Conservation (phyloP, 2,888 invertebrate genomes). For the Cephonodes hylas region DNA sequence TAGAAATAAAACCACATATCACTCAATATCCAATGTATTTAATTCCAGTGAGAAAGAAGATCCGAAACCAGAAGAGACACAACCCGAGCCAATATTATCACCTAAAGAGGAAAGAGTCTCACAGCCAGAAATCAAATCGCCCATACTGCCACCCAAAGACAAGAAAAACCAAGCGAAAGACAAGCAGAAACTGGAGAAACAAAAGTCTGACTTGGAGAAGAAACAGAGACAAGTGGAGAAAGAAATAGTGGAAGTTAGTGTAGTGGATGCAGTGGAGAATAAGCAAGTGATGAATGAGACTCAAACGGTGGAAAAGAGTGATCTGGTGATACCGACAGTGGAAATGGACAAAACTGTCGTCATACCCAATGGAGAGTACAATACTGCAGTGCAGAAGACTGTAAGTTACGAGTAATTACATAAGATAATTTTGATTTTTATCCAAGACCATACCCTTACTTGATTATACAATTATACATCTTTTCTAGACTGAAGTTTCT, state of each 20-base stretch:
- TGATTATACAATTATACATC: too few relatives aligned
- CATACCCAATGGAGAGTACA: constrained; percentile 51
- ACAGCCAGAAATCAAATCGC: constrained; percentile 37
- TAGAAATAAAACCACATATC: too few relatives aligned
- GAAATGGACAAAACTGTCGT: constrained; percentile 60
- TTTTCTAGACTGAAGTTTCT: too few relatives aligned
- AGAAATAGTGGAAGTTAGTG: constrained; percentile 7
- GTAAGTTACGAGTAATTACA: too few relatives aligned
- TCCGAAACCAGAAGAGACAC: constrained; percentile 33
- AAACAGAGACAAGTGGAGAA: constrained; percentile 16
- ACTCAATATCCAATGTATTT: too few relatives aligned
- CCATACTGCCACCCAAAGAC: constrained; percentile 34
- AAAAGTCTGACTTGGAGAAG: constrained; percentile 20
- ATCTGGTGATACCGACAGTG: constrained; percentile 24
- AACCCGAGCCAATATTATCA: constrained; percentile 25
- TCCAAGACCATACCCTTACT: too few relatives aligned
- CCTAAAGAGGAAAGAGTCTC: constrained; percentile 49
- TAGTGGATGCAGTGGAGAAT: constrained; percentile 18
- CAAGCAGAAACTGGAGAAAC: constrained; percentile 27
- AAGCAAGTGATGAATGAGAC: constrained; percentile 43
- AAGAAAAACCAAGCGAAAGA: constrained; percentile 22
- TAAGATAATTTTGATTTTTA: too few relatives aligned
- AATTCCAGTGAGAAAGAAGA: constrained; percentile 25
- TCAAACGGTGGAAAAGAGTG: constrained; percentile 25
- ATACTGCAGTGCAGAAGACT: constrained; percentile 42